Conservation (phyloP, 2,113 vertebrate species). For the Sander vitreus region DNA sequence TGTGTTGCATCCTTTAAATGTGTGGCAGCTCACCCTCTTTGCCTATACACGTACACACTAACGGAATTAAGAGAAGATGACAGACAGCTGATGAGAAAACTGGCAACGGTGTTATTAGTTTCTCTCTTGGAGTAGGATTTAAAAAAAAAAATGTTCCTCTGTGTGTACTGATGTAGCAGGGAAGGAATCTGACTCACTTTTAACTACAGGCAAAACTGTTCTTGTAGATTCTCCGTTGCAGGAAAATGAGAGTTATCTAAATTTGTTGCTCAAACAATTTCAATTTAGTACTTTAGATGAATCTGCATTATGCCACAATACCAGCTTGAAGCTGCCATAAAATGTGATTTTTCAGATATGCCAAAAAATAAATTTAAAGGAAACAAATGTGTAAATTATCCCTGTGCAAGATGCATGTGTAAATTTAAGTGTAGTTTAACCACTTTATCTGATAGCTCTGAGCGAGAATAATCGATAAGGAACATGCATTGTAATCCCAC, state of each 20-base stretch:
- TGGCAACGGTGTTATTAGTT: conserved; percentile 31
- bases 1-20: conserved; percentile 54
- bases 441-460: conserved; percentile 52
- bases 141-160: conserved; percentile 24
- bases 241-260: conserved; percentile 12
- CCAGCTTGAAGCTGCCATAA: conserved; percentile 69
- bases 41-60: conserved; percentile 11
- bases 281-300: conserved; percentile 19
- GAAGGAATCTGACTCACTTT: conserved; percentile 39
- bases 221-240: conserved; percentile 22
- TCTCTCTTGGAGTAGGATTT: conserved; percentile 21
- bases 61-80: conserved; percentile 24
- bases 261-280: conserved; percentile 32
- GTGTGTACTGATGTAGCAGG: conserved; percentile 23
- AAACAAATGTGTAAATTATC: conserved; percentile 51
- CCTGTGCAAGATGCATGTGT: conserved; percentile 72
- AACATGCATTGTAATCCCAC: conserved; percentile 58
- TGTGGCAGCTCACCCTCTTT: conserved; percentile 51
- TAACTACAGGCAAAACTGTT: conserved; percentile 19
- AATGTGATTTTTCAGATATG: conserved; percentile 47
- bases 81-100: conserved; percentile 23
- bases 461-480: conserved; percentile 37
- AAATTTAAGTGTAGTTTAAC: conserved; percentile 58
- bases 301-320: conserved; percentile 55
- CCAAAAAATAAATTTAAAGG: conserved; percentile 3